These are phyloP conservation scores for Caranx melampygus DNA, from an alignment of 2,113 vertebrate genomes.

Conservation along the genomic window DNA sequence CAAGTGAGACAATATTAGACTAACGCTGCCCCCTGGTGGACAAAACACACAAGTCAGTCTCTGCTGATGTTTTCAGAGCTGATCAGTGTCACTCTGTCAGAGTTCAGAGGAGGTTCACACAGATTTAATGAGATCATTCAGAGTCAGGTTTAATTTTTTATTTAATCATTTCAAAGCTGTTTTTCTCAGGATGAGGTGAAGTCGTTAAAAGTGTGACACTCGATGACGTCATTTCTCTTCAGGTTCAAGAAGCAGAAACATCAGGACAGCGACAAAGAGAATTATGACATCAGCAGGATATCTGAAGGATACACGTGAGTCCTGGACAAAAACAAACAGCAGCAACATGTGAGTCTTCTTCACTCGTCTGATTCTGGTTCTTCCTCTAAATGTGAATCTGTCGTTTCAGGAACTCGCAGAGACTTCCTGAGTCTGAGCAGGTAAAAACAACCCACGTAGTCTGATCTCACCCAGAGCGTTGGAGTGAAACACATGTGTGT, in stretches of 20 bases:
- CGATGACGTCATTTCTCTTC: neutral
- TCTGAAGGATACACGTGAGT: constrained; percentile 45
- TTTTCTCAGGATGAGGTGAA: too few relatives aligned
- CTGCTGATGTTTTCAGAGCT: too few relatives aligned
- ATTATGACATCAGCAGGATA: fast-evolving
- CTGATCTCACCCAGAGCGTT: neutral
- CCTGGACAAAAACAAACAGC: neutral
- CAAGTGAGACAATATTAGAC: constrained; percentile 61
- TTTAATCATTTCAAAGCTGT: too few relatives aligned
- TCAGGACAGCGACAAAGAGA: constrained; percentile 4
- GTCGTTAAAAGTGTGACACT: too few relatives aligned
- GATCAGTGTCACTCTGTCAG: too few relatives aligned
- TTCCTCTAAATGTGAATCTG: fast-evolving
- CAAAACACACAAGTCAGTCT: too few relatives aligned
- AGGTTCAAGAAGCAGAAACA: constrained; percentile 47
- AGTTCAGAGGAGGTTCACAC: too few relatives aligned
- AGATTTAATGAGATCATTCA: too few relatives aligned
- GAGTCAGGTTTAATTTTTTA: too few relatives aligned
- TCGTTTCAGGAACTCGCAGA: neutral
- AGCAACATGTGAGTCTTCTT: neutral
- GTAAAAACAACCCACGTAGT: neutral
- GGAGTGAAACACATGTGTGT: neutral
- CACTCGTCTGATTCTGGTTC: neutral
- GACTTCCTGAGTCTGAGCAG: fast-evolving
- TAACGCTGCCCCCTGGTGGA: too few relatives aligned